phyloP scores from a whole-genome alignment of 37 sponge, comb jelly and placozoan genomes.

The Mnemiopsis leidyi region DNA sequence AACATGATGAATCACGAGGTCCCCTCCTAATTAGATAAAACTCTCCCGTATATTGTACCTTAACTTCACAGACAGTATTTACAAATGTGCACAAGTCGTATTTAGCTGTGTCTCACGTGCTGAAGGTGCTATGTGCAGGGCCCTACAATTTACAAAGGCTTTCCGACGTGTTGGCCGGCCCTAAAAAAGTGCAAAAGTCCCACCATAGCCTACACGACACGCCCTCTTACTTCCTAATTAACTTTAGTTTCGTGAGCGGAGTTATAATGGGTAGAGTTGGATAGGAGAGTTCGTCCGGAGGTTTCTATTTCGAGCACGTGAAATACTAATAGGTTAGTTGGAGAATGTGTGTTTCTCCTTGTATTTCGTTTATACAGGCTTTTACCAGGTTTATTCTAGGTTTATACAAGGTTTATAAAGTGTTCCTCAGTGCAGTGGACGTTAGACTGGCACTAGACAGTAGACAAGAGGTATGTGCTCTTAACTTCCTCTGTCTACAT shows the following conservation, averaged over 20 bases:
- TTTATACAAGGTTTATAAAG: too few relatives aligned
- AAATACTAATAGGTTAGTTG: too few relatives aligned
- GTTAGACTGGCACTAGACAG: neutral
- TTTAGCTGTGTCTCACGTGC: neutral
- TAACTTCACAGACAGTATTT: neutral
- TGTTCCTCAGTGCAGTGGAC: too few relatives aligned
- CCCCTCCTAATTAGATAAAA: neutral
- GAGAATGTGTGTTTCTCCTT: too few relatives aligned
- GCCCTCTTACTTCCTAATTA: neutral
- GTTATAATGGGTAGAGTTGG: too few relatives aligned
- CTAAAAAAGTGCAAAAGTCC: neutral
- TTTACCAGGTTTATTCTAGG: too few relatives aligned
- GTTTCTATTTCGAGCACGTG: too few relatives aligned
- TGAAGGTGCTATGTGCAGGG: neutral
- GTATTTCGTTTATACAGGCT: too few relatives aligned
- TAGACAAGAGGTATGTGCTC: too few relatives aligned
- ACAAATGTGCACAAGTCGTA: neutral
- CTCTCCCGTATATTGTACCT: neutral
- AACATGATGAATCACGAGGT: neutral
- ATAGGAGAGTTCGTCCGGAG: too few relatives aligned
- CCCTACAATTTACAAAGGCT: neutral
- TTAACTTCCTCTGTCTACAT: neutral
- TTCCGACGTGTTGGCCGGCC: neutral
- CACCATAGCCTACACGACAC: neutral
- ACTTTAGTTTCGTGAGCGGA: neutral